Evolutionary conservation across 2,113 vertebrate species (phyloP).

Genomic region (Carassius gibelio): DNA sequence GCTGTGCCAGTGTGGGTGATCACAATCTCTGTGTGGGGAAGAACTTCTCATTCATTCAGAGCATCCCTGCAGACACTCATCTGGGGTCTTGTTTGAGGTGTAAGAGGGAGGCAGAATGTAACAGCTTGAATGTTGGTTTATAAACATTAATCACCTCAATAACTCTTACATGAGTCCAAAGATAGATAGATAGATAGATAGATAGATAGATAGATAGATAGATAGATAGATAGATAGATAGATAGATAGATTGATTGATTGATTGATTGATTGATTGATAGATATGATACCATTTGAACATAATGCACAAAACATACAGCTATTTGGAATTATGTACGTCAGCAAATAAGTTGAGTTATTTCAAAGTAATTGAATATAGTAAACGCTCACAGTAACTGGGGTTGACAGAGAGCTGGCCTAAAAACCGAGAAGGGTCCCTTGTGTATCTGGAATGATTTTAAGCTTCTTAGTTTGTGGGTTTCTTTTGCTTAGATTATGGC

Average conservation of each 20-base stretch:
- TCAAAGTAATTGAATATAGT: constrained; percentile 37
- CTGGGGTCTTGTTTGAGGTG: constrained; percentile 23
- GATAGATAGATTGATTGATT: background rate
- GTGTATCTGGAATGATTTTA: constrained; percentile 44
- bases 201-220: background rate
- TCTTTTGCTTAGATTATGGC: constrained; percentile 23
- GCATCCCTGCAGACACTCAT: background rate
- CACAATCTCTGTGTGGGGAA: constrained; percentile 34
- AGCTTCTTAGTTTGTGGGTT: constrained; percentile 49
- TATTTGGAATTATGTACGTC: constrained; percentile 16
- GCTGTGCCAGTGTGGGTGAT: constrained; percentile 43
- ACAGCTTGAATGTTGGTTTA: constrained; percentile 10
- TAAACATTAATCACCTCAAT: constrained; percentile 25
- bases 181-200: background rate
- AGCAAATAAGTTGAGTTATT: constrained; percentile 34
- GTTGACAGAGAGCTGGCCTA: constrained; percentile 44
- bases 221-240: background rate
- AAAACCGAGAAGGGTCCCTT: constrained; percentile 36
- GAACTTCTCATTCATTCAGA: background rate
- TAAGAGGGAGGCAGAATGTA: background rate
- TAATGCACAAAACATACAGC: background rate
- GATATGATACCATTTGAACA: background rate
- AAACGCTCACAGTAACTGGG: background rate
- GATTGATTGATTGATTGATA: background rate
- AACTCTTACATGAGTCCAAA: constrained; percentile 19